phyloP scores from a whole-genome alignment of 2,888 invertebrate species.

The Amphipoea oculea region DNA sequence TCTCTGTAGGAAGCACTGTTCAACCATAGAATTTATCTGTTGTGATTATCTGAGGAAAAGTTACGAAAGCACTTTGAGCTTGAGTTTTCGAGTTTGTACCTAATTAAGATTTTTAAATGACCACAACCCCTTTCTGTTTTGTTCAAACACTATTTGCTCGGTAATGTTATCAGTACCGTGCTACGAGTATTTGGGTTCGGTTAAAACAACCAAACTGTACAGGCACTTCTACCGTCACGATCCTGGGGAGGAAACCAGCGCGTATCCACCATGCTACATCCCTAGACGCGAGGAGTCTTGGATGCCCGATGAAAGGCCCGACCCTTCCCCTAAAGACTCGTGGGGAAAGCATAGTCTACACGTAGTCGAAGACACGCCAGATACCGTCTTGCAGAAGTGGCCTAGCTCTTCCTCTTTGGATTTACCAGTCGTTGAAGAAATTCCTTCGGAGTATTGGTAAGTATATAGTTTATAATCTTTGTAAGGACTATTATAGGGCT shows the following conservation, averaged over 20 bases:
- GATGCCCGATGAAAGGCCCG: slow-evolving; percentile 81
- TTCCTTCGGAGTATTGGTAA: slow-evolving; percentile 81
- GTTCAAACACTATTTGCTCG: not conserved
- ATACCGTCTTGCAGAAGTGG: slow-evolving; percentile 70
- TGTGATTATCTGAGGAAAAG: not conserved
- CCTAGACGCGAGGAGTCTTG: slow-evolving; percentile 84
- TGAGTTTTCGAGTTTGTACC: not conserved
- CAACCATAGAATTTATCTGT: not conserved
- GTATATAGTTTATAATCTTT: slow-evolving; percentile 50
- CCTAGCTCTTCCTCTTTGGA: slow-evolving; percentile 78
- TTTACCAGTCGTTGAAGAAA: slow-evolving; percentile 77
- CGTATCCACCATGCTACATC: slow-evolving; percentile 82
- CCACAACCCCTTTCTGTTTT: not conserved
- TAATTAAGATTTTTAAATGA: slow-evolving; percentile 5
- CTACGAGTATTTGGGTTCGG: not conserved
- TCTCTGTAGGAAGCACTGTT: not conserved
- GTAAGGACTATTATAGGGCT: not conserved
- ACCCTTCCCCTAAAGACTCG: slow-evolving; percentile 83
- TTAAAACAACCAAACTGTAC: not conserved
- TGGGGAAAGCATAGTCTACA: slow-evolving; percentile 79
- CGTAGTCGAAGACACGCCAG: slow-evolving; percentile 74
- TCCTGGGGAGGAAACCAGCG: slow-evolving; percentile 85
- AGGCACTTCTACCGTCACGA: slow-evolving; percentile 88
- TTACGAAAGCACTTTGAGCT: not conserved
- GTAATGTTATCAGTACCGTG: too few relatives aligned